Evolutionary conservation across 2,888 invertebrate genomes (phyloP), one percentile per base, ranked within the genome.

Genomic region (Gastracanthus pulcherrimus): DNA sequence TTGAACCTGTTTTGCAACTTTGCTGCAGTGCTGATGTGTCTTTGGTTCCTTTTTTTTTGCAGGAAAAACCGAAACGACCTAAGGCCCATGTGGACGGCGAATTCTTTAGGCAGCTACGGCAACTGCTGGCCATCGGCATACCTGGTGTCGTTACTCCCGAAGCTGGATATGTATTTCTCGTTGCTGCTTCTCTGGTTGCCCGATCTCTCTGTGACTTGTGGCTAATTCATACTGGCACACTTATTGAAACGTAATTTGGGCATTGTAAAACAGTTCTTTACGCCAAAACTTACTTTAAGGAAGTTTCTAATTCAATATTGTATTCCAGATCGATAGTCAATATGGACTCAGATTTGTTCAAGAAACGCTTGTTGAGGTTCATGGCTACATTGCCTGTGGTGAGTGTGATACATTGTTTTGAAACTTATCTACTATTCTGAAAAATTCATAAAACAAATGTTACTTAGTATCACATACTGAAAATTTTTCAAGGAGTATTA

Each of bases 201-300:
- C 94, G 99, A 86, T 98, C 99, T 0, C 94, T 98, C 85, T 98
- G 98, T 89, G 99, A 99, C 92, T 94, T 99, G 74, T 99, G 98
- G 98, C 95, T 99, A 93, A 99, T 99, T 86, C 96, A 97, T 89
- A 97, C 97, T 90, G 97, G 97, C 13, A 99, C 99, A 1, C 94
- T 96, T 76, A 95, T 99, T 86, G 99, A 99, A 93, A 97, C 97
- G 96, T 96, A 91, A 92, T 92, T 85, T n/a, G n/a, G 36, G 83
- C 84, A 86, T 84, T 64, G 69, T n/a, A n/a, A n/a, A n/a, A n/a
- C n/a, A n/a, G n/a, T n/a, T n/a, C n/a, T n/a, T n/a, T n/a, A n/a
- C n/a, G n/a, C n/a, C n/a, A n/a, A n/a, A n/a, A n/a, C n/a, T n/a
- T n/a, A 26, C 2, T 67, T 11, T 13, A 4, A 7, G 16, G 3